Base-by-base conservation (phyloP, 2,797 vertebrate genomes). In the Anniella stebbinsi region DNA sequence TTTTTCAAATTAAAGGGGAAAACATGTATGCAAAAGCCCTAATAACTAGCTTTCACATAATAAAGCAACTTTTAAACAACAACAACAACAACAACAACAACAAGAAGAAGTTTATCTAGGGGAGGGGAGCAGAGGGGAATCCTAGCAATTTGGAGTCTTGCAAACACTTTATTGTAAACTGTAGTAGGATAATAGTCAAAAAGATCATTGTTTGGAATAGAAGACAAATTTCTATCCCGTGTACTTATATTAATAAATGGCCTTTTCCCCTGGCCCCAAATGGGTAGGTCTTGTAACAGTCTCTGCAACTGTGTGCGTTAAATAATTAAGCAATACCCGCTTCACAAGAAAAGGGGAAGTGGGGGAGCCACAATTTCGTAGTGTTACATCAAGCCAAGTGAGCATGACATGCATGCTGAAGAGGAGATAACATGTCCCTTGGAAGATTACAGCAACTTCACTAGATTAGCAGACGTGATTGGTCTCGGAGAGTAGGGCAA, bases 201-300 rank as follows among this genome's bases (percentile, higher is more conserved):
- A 25, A n/a, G 4, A 2, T 78, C 51, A 80, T 33, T 80, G 66
- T 82, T 25, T 1, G 66, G 33, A 33, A 70, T 2, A 76, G 72
- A 57, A 89, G 76, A 91, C 25, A 30, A 15, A 36, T 81, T 91
- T 86, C 88, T 17, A 11, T 11, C 84, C 66, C 60, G 51, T n/a
- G 80, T 91, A 63, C 84, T 92, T 87, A 60, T 51, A 88, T 33
- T 80, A 73, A 63, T 91, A 93, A 92, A 91, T 88, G 86, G 57
- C 86, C 17, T 30, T 28, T 11, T 6, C 45, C 45, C 45, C 45
- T 6, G 45, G 28, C 28, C 10, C 9, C 17, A 69, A 41, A 70
- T 13, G 57, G n/a, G 57, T 48, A 54, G 11, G 17, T 38, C 77
- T 41, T 54, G 48, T 69, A 54, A 84, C n/a, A 70, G 66, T 3